Base-by-base conservation (phyloP, 1,140 invertebrate genomes). In the Anastrepha ludens region DNA sequence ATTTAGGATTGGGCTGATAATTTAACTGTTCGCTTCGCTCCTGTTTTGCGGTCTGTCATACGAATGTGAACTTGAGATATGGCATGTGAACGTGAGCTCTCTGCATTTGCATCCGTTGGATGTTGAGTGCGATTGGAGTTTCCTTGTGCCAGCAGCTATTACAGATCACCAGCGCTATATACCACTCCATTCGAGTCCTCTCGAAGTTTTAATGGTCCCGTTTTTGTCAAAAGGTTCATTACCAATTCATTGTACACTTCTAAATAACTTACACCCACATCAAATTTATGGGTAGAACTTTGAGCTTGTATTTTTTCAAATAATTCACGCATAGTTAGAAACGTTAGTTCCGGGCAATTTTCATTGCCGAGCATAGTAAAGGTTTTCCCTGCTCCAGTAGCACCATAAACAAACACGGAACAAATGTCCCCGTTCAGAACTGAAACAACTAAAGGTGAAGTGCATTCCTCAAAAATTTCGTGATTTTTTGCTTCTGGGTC, bases 201-300 rank as follows among this genome's bases (percentile, higher is more conserved):
- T 70, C 97, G 93, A 2, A 99, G 93, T 89, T 98, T 96, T 1
- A 99, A 93, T 1, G 96, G 94, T 70, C 96, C 95, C 9, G 95
- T 95, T 86, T 97, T 97, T 89, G 97, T 96, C 1, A 99, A 92
- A 39, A 99, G 93, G 93, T 99, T 98, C 92, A 97, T 96, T 0
- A 99, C 98, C 93, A 97, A 97, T 94, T 99, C 98, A 94, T 99
- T 99, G 91, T 99, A 99, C 2, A 99, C 97, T 95, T 99, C 95
- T 86, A 96, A 93, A 91, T 96, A 96, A 74, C 96, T 96, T 13
- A 96, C 95, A 0, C 95, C 95, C 55, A 97, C 94, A 91, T 97
- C 96, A 92, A 97, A 97, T 67, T 96, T 95, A 64, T 96, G 94
- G 8, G 96, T 94, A 0, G 95, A 95, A 88, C 95, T 94, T 88